Evolutionary conservation across 1,140 invertebrate species (phyloP).

Genomic region (Pollicipes pollicipes): DNA sequence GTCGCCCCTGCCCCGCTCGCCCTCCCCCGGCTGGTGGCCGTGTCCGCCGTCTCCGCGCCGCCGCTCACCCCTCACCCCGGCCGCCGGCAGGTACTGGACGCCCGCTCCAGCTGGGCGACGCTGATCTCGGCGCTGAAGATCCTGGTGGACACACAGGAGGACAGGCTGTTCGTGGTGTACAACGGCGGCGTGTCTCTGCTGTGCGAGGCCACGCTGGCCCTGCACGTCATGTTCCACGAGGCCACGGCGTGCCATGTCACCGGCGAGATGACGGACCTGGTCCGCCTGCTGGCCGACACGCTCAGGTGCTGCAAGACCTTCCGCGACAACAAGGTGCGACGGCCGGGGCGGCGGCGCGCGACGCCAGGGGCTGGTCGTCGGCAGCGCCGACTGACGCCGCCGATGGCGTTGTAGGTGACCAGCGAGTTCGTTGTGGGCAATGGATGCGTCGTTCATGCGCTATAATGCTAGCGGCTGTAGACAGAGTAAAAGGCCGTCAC

Average conservation of each 20-base stretch:
- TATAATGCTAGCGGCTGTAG: too few relatives aligned
- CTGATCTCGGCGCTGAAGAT: conserved; percentile 72
- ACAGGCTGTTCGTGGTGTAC: conserved; percentile 71
- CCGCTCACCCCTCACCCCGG: conserved; percentile 17
- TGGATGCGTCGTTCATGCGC: too few relatives aligned
- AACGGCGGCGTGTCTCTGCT: conserved; percentile 73
- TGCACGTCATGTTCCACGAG: conserved; percentile 86
- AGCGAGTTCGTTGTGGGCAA: too few relatives aligned
- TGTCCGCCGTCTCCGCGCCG: too few relatives aligned
- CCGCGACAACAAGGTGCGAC: conserved; percentile 12
- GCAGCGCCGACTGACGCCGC: too few relatives aligned
- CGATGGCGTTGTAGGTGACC: too few relatives aligned
- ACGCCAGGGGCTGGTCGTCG: too few relatives aligned
- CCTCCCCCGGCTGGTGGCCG: too few relatives aligned
- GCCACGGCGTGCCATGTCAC: conserved; percentile 73
- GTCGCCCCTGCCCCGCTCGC: too few relatives aligned
- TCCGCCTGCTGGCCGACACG: conserved; percentile 55
- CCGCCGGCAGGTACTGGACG: conserved; percentile 45
- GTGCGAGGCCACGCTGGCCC: conserved; percentile 69
- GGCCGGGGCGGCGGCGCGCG: too few relatives aligned
- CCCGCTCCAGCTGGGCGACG: conserved; percentile 68
- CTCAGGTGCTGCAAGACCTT: conserved; percentile 29
- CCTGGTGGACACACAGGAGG: conserved; percentile 69
- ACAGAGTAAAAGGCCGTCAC: too few relatives aligned
- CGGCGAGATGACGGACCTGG: conserved; percentile 79